Percentiles rank a stretch among this genome's conserved stretches.
Conservation (phyloP, 1,140 invertebrate genomes). For the Eumeta japonica region DNA sequence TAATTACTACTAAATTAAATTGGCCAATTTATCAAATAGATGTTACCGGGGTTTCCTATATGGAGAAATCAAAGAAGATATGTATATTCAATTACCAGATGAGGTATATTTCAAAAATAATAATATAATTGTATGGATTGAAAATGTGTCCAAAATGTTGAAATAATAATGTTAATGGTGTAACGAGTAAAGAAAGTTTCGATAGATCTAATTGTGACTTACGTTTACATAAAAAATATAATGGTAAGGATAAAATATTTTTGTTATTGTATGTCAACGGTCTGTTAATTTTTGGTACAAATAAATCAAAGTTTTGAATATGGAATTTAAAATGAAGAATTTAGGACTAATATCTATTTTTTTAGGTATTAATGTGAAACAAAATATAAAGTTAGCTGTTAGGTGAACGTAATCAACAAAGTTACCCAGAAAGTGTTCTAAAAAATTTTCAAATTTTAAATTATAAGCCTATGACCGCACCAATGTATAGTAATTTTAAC, state of each 20-base stretch:
- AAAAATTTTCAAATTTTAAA: constrained; percentile 17
- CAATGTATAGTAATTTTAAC: constrained; percentile 12
- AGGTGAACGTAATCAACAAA: constrained; percentile 14
- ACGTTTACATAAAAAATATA: too few relatives aligned
- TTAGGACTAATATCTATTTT: too few relatives aligned
- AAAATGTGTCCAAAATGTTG: neutral
- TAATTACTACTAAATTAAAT: constrained; percentile 1
- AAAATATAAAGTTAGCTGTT: constrained; percentile 8
- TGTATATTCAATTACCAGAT: neutral
- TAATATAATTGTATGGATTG: neutral
- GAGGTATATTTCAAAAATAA: neutral
- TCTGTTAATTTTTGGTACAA: constrained; percentile 10
- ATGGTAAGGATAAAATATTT: neutral
- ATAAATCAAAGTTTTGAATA: too few relatives aligned
- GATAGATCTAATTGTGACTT: too few relatives aligned
- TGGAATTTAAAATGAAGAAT: too few relatives aligned
- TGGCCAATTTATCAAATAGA: constrained; percentile 3
- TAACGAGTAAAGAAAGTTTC: neutral
- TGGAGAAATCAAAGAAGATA: neutral
- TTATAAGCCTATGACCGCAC: constrained; percentile 14
- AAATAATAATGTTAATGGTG: neutral
- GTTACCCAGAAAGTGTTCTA: constrained; percentile 20
- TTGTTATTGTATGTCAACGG: constrained; percentile 21
- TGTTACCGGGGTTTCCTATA: neutral
- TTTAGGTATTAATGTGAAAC: constrained; percentile 19